Evolutionary conservation across 2,113 vertebrate species (phyloP).

Genomic region (Charadrius vociferus): DNA sequence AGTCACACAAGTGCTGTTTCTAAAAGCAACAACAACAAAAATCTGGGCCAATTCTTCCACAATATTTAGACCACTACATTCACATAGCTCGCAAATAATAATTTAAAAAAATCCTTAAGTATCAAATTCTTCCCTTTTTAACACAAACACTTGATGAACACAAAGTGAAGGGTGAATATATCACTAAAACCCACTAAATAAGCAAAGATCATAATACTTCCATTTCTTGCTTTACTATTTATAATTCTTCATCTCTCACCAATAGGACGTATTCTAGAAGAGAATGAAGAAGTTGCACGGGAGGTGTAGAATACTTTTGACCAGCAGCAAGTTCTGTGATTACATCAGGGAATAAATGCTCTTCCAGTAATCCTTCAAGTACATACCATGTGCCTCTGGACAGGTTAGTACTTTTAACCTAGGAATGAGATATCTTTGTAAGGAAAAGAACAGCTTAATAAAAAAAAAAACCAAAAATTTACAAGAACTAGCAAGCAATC

Average conservation of each 20-base stretch:
- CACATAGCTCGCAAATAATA: neutral
- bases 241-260: conserved; percentile 70
- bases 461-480: neutral
- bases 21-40: neutral
- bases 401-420: conserved; percentile 62
- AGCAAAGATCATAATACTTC: neutral
- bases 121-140: neutral
- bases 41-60: neutral
- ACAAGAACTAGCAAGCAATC: neutral
- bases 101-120: neutral
- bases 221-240: neutral
- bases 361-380: conserved; percentile 76
- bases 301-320: conserved; percentile 80
- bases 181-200: neutral
- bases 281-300: conserved; percentile 78
- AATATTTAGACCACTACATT: neutral
- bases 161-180: neutral
- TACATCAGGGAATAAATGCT: conserved; percentile 82
- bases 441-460: neutral
- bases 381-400: conserved; percentile 32
- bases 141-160: neutral
- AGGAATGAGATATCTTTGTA: neutral
- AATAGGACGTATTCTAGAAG: conserved; percentile 83
- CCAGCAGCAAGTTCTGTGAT: conserved; percentile 81
- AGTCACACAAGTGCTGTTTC: neutral